These are phyloP conservation scores for Hipposideros armiger DNA, from an alignment of 2,113 vertebrate species.

Conservation along the genomic window DNA sequence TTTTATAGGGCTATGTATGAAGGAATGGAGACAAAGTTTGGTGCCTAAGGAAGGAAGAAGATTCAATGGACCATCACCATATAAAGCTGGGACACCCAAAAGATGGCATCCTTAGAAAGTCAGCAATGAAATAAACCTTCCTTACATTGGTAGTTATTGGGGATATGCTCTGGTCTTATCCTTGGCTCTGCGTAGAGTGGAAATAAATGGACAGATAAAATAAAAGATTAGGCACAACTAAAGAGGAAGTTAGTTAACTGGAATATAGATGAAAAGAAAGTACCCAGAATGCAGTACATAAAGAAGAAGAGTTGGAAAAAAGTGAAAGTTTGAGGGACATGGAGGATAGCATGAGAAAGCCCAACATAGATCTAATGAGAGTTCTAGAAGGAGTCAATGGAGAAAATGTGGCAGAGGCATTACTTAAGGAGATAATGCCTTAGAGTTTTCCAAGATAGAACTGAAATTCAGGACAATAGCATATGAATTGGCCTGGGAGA, in stretches of 20 bases:
- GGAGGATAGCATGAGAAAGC: neutral
- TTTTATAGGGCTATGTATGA: neutral
- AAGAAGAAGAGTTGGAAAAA: neutral
- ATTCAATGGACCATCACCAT: neutral
- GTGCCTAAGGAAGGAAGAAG: neutral
- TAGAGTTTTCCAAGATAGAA: neutral
- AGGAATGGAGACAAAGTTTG: neutral
- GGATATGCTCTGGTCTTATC: neutral
- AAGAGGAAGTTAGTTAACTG: neutral
- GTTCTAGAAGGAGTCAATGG: neutral
- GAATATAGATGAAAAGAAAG: neutral
- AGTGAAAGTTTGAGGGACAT: neutral
- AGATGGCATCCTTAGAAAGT: neutral
- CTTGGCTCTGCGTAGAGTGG: neutral
- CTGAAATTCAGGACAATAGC: slow-evolving; percentile 5
- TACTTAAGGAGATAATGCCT: slow-evolving; percentile 28
- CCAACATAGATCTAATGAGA: neutral
- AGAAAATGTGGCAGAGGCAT: neutral
- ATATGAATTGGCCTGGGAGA: neutral
- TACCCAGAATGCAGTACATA: neutral
- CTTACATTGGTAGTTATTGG: neutral
- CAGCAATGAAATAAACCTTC: neutral
- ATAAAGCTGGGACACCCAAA: neutral
- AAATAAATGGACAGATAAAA: neutral
- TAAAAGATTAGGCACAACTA: neutral